Percentiles rank a stretch among this genome's conserved stretches.
These are phyloP conservation scores for Leucoptera coffeella DNA, from an alignment of 2,888 invertebrate genomes.

Conservation along the genomic window DNA sequence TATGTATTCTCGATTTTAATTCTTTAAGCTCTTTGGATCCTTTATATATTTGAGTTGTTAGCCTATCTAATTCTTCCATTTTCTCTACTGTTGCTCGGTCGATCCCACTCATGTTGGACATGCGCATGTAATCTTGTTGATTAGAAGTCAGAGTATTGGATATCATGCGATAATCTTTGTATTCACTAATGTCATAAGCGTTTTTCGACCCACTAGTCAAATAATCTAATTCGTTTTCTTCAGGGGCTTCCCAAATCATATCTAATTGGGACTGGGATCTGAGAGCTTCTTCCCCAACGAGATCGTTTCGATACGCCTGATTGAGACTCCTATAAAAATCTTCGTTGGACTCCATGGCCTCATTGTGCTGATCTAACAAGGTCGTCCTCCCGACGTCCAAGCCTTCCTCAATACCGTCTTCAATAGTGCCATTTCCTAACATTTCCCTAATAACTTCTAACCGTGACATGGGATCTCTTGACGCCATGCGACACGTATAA, in stretches of 20 bases:
- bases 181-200: constrained; percentile 70
- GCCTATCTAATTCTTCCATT: constrained; percentile 69
- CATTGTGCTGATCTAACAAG: constrained; percentile 33
- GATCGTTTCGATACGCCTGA: constrained; percentile 79
- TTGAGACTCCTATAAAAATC: constrained; percentile 84
- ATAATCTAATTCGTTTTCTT: constrained; percentile 60
- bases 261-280: constrained; percentile 68
- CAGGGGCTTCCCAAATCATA: constrained; percentile 83
- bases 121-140: constrained; percentile 71
- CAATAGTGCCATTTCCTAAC: constrained; percentile 58
- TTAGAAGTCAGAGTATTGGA: constrained; percentile 66
- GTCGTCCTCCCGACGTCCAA: constrained; percentile 47
- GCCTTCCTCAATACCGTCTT: constrained; percentile 63
- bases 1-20: constrained; percentile 63
- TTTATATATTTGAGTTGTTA: constrained; percentile 70
- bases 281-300: constrained; percentile 58
- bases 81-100: constrained; percentile 75
- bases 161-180: constrained; percentile 68
- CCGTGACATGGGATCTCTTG: constrained; percentile 45
- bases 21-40: constrained; percentile 74
- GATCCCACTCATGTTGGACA: constrained; percentile 67
- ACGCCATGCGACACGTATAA: constrained; percentile 54
- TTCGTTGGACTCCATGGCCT: constrained; percentile 69
- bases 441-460: constrained; percentile 61
- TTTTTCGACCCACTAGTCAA: constrained; percentile 52